Evolutionary conservation across 2,113 vertebrate species (phyloP), one percentile per base, ranked within the genome.

Genomic region (Silurus asotus): DNA sequence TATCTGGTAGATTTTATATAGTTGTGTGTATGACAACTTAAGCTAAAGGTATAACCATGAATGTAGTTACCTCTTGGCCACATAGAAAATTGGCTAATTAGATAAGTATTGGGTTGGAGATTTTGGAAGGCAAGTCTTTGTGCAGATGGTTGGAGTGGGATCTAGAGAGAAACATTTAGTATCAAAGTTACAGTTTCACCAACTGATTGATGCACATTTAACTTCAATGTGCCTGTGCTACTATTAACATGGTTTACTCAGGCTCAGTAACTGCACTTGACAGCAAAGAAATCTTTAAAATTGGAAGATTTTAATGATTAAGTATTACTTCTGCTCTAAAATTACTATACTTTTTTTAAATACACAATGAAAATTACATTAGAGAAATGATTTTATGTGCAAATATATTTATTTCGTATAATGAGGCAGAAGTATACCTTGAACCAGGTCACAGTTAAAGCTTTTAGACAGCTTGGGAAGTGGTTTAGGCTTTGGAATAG

Each of bases 381-480:
- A 25, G 62, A 74, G 70, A 79, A 85, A 58, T 85, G 48, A 69
- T 88, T 89, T 90, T 81, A 69, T 83, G 76, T 79, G 83, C 75
- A 86, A 75, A 62, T 53, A 67, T 90, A 53, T 67, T 78, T 85
- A 84, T 82, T 58, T 78, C 64, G 28, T 69, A 64, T 59, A 51
- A 37, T 48, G 8, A 75, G 70, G n/a, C 56, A 72, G 28, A 62
- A 8, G 72, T 6, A 55, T 87, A 67, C 28, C 48, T 88, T 49
- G 87, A 86, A 84, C 77, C 77, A 70, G 28, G 84, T 25, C 61
- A 51, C 79, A 80, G 82, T 85, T 72, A 90, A 86, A 89, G 64
- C 37, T 81, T 81, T 86, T 49, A 84, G 65, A 89, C 87, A 91
- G 89, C 87, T 89, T 82, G 85, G 88, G 84, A 92, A 90, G 77